A percentile compares a stretch with the other conserved stretches of the same genome.
Conservation (phyloP, 2,797 vertebrate species). For the Sebastes nivosus region DNA sequence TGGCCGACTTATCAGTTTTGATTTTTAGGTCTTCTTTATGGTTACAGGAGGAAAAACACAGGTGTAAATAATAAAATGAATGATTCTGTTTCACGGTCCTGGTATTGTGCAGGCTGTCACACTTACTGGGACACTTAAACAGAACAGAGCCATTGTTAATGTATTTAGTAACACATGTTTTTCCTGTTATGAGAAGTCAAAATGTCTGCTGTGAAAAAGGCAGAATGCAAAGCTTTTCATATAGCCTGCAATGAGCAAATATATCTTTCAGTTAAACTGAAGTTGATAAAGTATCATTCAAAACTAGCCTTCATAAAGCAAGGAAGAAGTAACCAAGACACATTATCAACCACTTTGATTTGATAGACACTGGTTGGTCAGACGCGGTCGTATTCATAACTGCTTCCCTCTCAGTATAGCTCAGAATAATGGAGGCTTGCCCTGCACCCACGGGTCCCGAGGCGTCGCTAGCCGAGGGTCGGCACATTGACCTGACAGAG, state of each 20-base stretch:
- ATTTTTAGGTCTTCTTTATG: background rate
- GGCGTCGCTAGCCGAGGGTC: constrained; percentile 44
- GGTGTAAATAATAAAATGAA: background rate
- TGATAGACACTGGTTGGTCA: background rate
- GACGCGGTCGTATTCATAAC: background rate
- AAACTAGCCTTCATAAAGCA: background rate
- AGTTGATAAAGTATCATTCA: background rate
- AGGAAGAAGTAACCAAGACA: background rate
- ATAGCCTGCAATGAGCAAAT: background rate
- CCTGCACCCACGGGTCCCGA: constrained; percentile 35
- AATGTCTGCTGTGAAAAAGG: background rate
- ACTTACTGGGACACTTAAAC: background rate
- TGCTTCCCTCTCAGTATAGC: constrained; percentile 22
- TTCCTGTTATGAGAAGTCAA: background rate
- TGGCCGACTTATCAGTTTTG: background rate
- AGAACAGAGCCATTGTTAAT: background rate
- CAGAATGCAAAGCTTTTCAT: background rate
- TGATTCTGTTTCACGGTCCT: background rate
- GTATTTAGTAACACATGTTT: background rate
- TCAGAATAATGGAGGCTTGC: constrained; percentile 85
- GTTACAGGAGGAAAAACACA: background rate
- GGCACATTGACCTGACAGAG: constrained; percentile 83
- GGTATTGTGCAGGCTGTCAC: background rate
- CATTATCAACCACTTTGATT: background rate
- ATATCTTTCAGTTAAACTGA: background rate